Evolutionary conservation across 1,140 invertebrate species (phyloP).

Genomic region (Colletes latitarsis): DNA sequence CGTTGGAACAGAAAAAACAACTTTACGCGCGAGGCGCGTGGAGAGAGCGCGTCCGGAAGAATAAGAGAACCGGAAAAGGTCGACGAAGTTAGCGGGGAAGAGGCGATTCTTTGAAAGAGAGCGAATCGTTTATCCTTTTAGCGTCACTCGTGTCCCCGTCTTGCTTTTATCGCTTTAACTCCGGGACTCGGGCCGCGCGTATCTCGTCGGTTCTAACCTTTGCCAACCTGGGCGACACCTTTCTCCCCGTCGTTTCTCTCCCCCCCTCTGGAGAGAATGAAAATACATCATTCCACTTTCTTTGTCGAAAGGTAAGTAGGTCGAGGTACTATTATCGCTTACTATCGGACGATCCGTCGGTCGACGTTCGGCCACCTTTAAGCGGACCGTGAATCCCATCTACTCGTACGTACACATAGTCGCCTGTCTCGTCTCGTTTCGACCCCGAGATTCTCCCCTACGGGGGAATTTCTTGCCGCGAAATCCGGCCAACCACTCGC

Average conservation of each 20-base stretch:
- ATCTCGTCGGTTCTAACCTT: slow-evolving; percentile 44
- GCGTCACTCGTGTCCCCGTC: slow-evolving; percentile 10
- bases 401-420: background rate
- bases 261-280: background rate
- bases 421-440: background rate
- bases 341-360: slow-evolving; percentile 34
- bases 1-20: too few relatives aligned
- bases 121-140: slow-evolving; percentile 54
- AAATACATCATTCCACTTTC: slow-evolving; percentile 56
- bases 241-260: slow-evolving; percentile 11
- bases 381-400: background rate
- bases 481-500: too few relatives aligned
- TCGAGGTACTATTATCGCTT: slow-evolving; percentile 56
- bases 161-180: slow-evolving; percentile 49
- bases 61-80: background rate
- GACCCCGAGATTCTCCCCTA: background rate
- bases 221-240: slow-evolving; percentile 8
- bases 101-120: slow-evolving; percentile 22
- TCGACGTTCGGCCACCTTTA: slow-evolving; percentile 17
- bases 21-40: too few relatives aligned
- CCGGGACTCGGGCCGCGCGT: slow-evolving; percentile 10
- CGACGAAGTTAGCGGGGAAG: background rate
- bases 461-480: background rate
- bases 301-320: slow-evolving; percentile 55
- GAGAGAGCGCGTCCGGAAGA: background rate